Percentiles rank a stretch among this genome's conserved stretches.
phyloP scores from a whole-genome alignment of 2,888 invertebrate species.

The Xylota segnis region DNA sequence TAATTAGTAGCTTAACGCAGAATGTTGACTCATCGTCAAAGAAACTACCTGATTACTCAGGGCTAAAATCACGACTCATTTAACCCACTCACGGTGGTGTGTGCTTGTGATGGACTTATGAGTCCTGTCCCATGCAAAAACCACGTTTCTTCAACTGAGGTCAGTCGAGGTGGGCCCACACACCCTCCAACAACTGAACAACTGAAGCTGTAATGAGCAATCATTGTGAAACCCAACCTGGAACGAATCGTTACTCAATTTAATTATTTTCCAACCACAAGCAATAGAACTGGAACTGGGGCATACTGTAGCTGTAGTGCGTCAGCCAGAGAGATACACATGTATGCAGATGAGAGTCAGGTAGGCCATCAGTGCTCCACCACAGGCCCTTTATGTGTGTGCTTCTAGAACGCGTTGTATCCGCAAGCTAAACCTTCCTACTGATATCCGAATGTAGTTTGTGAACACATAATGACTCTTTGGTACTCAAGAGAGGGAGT shows the following conservation, averaged over 20 bases:
- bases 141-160: constrained; percentile 35
- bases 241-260: constrained; percentile 74
- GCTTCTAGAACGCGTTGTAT: constrained; percentile 43
- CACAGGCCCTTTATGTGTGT: constrained; percentile 27
- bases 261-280: constrained; percentile 71
- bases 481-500: constrained; percentile 46
- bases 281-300: constrained; percentile 65
- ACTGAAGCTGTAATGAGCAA: constrained; percentile 68
- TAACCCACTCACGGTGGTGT: constrained; percentile 34
- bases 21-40: constrained; percentile 38
- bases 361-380: constrained; percentile 27
- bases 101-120: constrained; percentile 37
- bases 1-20: constrained; percentile 46
- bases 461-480: constrained; percentile 45
- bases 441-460: constrained; percentile 58
- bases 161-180: constrained; percentile 13
- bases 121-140: constrained; percentile 36
- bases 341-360: constrained; percentile 7
- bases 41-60: constrained; percentile 48
- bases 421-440: constrained; percentile 27
- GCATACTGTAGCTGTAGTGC: constrained; percentile 58
- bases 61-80: constrained; percentile 61
- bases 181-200: not conserved
- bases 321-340: constrained; percentile 45
- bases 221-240: constrained; percentile 60